These are phyloP conservation scores for Eretmochelys imbricata DNA, from an alignment of 2,113 vertebrate species.

Conservation along the genomic window DNA sequence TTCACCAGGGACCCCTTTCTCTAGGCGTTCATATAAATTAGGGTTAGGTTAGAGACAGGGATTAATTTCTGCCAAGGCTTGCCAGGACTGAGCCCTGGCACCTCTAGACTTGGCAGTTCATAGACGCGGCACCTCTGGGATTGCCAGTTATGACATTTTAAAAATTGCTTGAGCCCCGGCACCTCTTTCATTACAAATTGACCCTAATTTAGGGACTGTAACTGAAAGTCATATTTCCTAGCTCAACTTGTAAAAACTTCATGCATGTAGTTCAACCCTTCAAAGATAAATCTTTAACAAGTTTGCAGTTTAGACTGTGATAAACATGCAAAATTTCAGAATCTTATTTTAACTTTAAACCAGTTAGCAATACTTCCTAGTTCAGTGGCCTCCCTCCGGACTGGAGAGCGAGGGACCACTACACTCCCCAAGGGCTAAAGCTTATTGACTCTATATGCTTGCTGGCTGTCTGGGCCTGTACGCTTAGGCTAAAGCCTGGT, in stretches of 20 bases:
- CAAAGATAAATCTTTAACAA: conserved; percentile 35
- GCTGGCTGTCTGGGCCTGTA: no score
- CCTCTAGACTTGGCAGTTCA: no score
- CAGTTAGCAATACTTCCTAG: conserved; percentile 69
- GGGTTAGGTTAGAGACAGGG: not conserved
- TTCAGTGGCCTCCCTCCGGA: not conserved
- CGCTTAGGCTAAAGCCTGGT: no score
- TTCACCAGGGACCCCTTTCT: not conserved
- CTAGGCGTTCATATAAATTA: conserved; percentile 21
- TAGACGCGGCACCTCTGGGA: no score
- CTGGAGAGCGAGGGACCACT: no score
- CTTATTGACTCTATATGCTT: no score
- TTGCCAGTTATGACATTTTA: no score
- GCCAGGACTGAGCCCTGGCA: no score
- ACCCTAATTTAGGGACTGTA: no score
- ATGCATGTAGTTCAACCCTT: not conserved
- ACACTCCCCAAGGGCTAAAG: no score
- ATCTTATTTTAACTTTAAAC: conserved; percentile 70
- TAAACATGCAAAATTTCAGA: conserved; percentile 41
- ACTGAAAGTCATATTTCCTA: not conserved
- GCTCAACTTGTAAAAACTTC: conserved; percentile 55
- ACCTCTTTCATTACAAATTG: no score
- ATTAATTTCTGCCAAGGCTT: not conserved
- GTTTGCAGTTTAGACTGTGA: conserved; percentile 39
- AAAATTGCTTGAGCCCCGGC: no score